Conservation (phyloP, 2,888 invertebrate genomes). For the Blomia tropicalis region DNA sequence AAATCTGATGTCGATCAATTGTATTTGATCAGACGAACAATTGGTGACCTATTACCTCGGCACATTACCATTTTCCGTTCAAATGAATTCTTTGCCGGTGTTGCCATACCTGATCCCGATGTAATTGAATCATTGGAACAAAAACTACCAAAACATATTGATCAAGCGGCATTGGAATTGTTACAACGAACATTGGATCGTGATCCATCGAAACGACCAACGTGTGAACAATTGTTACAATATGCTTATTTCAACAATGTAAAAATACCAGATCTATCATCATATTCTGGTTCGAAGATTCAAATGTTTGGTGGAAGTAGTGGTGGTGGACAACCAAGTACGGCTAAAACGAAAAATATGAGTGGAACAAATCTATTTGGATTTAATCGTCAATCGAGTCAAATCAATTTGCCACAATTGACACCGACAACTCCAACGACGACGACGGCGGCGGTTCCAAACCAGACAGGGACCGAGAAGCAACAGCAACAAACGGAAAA, state of each 20-base stretch:
- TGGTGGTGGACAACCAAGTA: background rate
- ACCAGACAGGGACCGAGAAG: background rate
- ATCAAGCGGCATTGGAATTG: constrained; percentile 58
- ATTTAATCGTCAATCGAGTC: background rate
- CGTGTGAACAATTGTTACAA: constrained; percentile 70
- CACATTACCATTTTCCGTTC: constrained; percentile 90
- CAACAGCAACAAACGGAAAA: background rate
- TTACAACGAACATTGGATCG: constrained; percentile 84
- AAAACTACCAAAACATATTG: constrained; percentile 60
- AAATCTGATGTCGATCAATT: constrained; percentile 96
- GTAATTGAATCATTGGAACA: constrained; percentile 64
- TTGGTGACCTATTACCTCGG: constrained; percentile 78
- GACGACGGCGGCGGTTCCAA: background rate
- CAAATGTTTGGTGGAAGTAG: background rate
- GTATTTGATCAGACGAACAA: constrained; percentile 79
- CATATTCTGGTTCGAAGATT: constrained; percentile 13
- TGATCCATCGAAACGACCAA: constrained; percentile 77
- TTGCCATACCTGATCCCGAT: constrained; percentile 78
- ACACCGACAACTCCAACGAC: background rate
- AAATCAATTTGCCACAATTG: constrained; percentile 8
- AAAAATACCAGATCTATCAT: constrained; percentile 35
- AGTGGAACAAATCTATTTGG: background rate
- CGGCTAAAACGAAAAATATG: background rate
- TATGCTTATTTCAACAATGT: constrained; percentile 85
- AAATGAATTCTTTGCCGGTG: constrained; percentile 84